A percentile compares a stretch with the other conserved stretches of the same genome.
Conservation (phyloP, 2,888 invertebrate species). For the Emmelina monodactyla region DNA sequence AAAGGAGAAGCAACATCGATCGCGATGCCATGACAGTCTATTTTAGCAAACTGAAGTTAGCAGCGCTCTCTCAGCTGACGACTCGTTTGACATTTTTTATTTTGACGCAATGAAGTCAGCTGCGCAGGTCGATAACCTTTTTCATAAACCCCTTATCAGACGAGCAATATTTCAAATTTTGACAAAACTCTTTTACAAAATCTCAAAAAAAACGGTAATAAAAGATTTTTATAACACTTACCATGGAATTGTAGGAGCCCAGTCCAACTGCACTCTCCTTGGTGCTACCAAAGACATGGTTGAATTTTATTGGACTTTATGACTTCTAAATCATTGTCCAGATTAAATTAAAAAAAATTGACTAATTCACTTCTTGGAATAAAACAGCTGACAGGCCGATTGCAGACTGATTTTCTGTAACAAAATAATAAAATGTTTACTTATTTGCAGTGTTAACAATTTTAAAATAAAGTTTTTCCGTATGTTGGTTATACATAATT, state of each 20-base stretch:
- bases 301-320: too few relatives aligned
- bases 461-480: too few relatives aligned
- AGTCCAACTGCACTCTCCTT: slow-evolving; percentile 47
- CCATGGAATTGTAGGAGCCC: slow-evolving; percentile 53
- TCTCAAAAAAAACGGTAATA: not conserved
- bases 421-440: too few relatives aligned
- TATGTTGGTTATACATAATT: too few relatives aligned
- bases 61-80: slow-evolving; percentile 55
- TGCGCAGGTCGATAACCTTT: slow-evolving; percentile 39
- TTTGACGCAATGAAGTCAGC: slow-evolving; percentile 37
- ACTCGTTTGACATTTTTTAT: slow-evolving; percentile 34
- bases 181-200: not conserved
- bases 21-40: slow-evolving; percentile 59
- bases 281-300: slow-evolving; percentile 58
- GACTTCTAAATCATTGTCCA: too few relatives aligned
- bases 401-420: too few relatives aligned
- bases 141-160: slow-evolving; percentile 13
- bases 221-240: slow-evolving; percentile 28
- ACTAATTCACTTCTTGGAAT: too few relatives aligned
- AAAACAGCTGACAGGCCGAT: too few relatives aligned
- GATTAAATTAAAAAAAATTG: too few relatives aligned
- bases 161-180: not conserved
- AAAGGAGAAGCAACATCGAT: slow-evolving; percentile 49
- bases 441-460: too few relatives aligned
- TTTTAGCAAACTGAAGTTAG: slow-evolving; percentile 49